These are phyloP conservation scores for Caenorhabditis tropicalis DNA, from an alignment of 1,140 invertebrate genomes.

Conservation along the genomic window DNA sequence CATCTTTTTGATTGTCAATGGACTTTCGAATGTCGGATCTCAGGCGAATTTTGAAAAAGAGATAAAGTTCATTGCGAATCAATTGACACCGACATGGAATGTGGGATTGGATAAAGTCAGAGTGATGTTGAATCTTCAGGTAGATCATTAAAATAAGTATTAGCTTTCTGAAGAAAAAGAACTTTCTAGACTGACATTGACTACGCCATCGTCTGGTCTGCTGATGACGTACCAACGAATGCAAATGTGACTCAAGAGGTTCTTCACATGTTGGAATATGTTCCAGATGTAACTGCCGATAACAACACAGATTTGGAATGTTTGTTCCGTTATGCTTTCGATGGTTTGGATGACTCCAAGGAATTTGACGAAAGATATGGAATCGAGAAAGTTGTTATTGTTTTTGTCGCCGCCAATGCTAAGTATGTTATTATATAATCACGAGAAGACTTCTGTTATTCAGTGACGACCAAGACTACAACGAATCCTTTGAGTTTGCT, in stretches of 20 bases:
- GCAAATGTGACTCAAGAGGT: slow-evolving; percentile 44
- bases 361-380: slow-evolving; percentile 50
- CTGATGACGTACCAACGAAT: slow-evolving; percentile 39
- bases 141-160: neutral
- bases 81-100: slow-evolving; percentile 56
- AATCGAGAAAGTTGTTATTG: slow-evolving; percentile 52
- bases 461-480: slow-evolving; percentile 56
- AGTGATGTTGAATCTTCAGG: slow-evolving; percentile 58
- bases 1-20: slow-evolving; percentile 59
- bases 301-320: slow-evolving; percentile 56
- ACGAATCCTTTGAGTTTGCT: slow-evolving; percentile 54
- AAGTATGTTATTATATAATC: slow-evolving; percentile 38
- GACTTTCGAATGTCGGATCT: slow-evolving; percentile 48
- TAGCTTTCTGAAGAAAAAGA: neutral
- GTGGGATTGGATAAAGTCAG: slow-evolving; percentile 55
- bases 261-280: slow-evolving; percentile 45
- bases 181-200: slow-evolving; percentile 45
- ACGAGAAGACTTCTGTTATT: no score
- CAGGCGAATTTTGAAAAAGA: slow-evolving; percentile 58
- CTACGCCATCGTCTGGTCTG: slow-evolving; percentile 55
- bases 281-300: slow-evolving; percentile 56
- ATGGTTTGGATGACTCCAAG: slow-evolving; percentile 11
- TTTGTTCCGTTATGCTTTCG: slow-evolving; percentile 55
- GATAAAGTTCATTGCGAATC: slow-evolving; percentile 57
- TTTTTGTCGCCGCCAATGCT: slow-evolving; percentile 53